Evolutionary conservation across 2,888 invertebrate genomes (phyloP), one percentile per base, ranked within the genome.

Genomic region (Caenorhabditis panamensis): DNA sequence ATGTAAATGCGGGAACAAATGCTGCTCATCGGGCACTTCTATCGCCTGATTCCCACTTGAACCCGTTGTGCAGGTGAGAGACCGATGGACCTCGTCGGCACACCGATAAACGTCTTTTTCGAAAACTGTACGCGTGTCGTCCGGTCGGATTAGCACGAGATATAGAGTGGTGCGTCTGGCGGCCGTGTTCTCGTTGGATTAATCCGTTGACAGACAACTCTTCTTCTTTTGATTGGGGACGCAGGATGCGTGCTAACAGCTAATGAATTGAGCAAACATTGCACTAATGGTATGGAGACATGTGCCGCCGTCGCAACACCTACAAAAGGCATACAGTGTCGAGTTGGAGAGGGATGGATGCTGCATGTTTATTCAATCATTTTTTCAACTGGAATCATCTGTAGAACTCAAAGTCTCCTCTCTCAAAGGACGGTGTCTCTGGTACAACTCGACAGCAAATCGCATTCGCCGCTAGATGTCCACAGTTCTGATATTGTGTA

Each of bases 201-300:
- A 64, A 73, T 73, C 73, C 64, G 49, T 37, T 41, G 73, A 73
- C 73, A 64, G 64, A 63, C 64, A 66, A 26, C 59, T 59, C 59
- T 20, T 69, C 47, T 56, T 59, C 51, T 71, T 66, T 66, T 64
- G 72, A 72, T 72, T 72, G 56, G 71, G 16, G 58, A 58, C 31
- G 56, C 31, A 31, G 9, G 31, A 58, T 69, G 63, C 16, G 64
- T 62, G 62, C 62, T 53, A 71, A 62, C 64, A 64, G 63, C 73
- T 73, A 73, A 73, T 73, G 73, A 73, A 73, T 73, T 64, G 64
- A 58, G 73, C 73, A 73, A 73, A 73, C 37, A 73, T 64, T 73
- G 73, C 64, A 73, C 73, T 73, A 73, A 73, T 73, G 73, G 73
- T 36, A 37, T 18, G 56, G 56, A 47, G 58, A 63, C 73, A 66